These are phyloP conservation scores for Nemurella pictetii DNA, from an alignment of 2,888 invertebrate genomes.

Conservation along the genomic window DNA sequence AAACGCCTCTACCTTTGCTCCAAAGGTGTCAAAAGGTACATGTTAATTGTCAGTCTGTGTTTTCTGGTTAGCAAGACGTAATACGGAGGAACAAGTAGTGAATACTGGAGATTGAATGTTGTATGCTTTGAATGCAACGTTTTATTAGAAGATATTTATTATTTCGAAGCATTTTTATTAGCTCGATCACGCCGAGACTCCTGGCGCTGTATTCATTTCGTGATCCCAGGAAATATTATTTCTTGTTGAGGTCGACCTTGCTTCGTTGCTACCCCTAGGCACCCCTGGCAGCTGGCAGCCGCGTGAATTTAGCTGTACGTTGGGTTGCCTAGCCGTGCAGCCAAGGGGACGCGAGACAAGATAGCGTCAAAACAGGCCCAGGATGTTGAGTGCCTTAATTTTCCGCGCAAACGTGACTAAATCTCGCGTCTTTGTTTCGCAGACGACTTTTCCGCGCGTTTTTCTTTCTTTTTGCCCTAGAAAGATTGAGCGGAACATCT, in stretches of 20 bases:
- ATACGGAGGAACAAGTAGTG: too few relatives aligned
- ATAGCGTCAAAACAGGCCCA: background rate
- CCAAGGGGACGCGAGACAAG: background rate
- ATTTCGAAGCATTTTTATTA: too few relatives aligned
- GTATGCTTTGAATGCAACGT: too few relatives aligned
- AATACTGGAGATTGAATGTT: too few relatives aligned
- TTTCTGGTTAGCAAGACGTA: too few relatives aligned
- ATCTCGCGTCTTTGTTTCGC: background rate
- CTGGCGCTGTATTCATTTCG: background rate
- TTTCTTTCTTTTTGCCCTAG: background rate
- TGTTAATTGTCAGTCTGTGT: too few relatives aligned
- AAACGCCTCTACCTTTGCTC: too few relatives aligned
- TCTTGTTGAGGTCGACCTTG: background rate
- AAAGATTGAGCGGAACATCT: conserved; percentile 21
- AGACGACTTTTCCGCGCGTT: background rate
- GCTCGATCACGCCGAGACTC: background rate
- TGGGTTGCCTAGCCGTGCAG: background rate
- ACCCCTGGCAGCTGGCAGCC: background rate
- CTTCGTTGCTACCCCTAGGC: background rate
- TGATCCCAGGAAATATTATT: background rate
- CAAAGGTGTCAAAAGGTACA: too few relatives aligned
- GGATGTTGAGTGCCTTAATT: background rate
- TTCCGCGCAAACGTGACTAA: background rate
- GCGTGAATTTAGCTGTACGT: background rate
- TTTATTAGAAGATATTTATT: too few relatives aligned